A percentile compares a stretch with the other conserved stretches of the same genome.
These are phyloP conservation scores for Gymnocheta viridis DNA, from an alignment of 2,888 invertebrate genomes.

Conservation along the genomic window DNA sequence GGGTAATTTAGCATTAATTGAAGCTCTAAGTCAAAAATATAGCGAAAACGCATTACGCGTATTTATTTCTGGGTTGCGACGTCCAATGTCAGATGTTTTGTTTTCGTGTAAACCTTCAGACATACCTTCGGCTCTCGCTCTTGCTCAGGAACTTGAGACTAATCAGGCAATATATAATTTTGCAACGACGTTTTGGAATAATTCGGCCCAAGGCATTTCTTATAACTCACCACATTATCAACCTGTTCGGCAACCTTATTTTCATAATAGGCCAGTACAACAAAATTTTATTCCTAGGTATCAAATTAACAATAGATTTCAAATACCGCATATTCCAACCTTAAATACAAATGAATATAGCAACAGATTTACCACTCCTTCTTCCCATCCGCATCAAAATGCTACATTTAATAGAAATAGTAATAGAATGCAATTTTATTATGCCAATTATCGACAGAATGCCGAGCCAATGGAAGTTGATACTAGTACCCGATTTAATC, in stretches of 20 bases:
- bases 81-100: no score
- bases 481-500: conserved; percentile 25
- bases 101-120: no score
- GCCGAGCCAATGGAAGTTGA: conserved; percentile 47
- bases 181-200: no score
- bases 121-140: no score
- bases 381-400: not conserved
- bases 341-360: not conserved
- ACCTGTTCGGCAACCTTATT: not conserved
- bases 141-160: no score
- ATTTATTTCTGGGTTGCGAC: no score
- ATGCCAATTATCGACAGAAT: not conserved
- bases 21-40: no score
- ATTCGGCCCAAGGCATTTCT: no score
- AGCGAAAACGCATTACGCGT: no score
- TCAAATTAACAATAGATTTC: not conserved
- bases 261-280: not conserved
- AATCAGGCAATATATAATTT: no score
- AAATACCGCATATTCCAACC: not conserved
- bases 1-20: no score
- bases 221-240: conserved; percentile 30
- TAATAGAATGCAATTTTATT: not conserved
- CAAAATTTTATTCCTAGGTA: not conserved
- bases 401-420: not conserved
- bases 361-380: conserved; percentile 1